Conservation (phyloP, 1,140 invertebrate genomes). For the Drosophila littoralis region DNA sequence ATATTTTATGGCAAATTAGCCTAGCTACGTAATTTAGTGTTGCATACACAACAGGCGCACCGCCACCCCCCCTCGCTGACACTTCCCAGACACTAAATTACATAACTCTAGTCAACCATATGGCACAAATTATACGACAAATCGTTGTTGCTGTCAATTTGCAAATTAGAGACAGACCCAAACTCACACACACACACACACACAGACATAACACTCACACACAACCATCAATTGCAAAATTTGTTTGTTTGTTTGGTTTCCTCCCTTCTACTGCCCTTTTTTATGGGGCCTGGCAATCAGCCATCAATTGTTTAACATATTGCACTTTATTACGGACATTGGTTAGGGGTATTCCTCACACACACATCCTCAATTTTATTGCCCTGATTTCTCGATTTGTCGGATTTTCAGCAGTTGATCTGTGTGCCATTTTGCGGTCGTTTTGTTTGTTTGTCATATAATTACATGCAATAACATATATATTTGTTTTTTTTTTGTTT, state of each 20-base stretch:
- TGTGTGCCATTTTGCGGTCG: slow-evolving; percentile 16
- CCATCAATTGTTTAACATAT: slow-evolving; percentile 73
- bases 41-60: slow-evolving; percentile 55
- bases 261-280: slow-evolving; percentile 6
- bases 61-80: neutral
- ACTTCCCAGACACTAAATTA: slow-evolving; percentile 64
- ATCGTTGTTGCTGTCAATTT: slow-evolving; percentile 57
- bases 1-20: slow-evolving; percentile 72
- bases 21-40: slow-evolving; percentile 67
- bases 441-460: slow-evolving; percentile 26
- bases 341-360: neutral
- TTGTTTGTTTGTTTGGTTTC: slow-evolving; percentile 42
- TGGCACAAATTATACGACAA: slow-evolving; percentile 70
- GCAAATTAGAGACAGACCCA: slow-evolving; percentile 62
- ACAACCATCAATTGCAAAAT: slow-evolving; percentile 49
- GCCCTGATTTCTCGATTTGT: slow-evolving; percentile 32
- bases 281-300: slow-evolving; percentile 58
- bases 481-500: slow-evolving; percentile 3
- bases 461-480: slow-evolving; percentile 32
- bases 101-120: slow-evolving; percentile 63
- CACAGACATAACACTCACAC: slow-evolving; percentile 12
- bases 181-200: slow-evolving; percentile 7
- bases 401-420: slow-evolving; percentile 10
- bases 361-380: slow-evolving; percentile 26
- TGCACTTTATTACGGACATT: slow-evolving; percentile 55